phyloP scores from a whole-genome alignment of 2,113 vertebrate species.

The Stigmatopora nigra region DNA sequence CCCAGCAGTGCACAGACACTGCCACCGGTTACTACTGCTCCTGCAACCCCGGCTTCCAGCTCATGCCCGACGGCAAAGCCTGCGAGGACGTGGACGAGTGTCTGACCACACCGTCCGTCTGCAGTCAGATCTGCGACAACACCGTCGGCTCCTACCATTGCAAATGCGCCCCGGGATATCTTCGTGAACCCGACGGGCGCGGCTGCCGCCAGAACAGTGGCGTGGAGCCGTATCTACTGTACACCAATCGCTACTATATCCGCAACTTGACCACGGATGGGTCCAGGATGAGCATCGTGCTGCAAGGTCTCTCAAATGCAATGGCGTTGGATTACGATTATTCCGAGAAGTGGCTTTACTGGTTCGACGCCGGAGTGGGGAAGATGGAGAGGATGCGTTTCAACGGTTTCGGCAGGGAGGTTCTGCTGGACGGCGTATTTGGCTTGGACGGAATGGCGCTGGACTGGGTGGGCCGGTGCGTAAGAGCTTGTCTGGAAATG shows the following conservation, averaged over 20 bases:
- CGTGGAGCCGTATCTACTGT: slow-evolving; percentile 59
- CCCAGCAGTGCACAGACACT: slow-evolving; percentile 66
- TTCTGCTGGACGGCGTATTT: slow-evolving; percentile 20
- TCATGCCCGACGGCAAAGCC: slow-evolving; percentile 68
- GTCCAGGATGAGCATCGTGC: slow-evolving; percentile 50
- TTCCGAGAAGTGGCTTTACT: slow-evolving; percentile 60
- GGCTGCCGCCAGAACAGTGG: slow-evolving; percentile 68
- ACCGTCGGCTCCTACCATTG: slow-evolving; percentile 57
- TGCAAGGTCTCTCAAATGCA: slow-evolving; percentile 57
- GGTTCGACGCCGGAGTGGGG: slow-evolving; percentile 50
- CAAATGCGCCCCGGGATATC: slow-evolving; percentile 63
- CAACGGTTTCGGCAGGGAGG: slow-evolving; percentile 57
- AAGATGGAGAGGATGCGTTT: slow-evolving; percentile 64
- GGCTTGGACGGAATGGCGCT: slow-evolving; percentile 58
- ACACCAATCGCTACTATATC: slow-evolving; percentile 68
- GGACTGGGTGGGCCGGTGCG: slow-evolving; percentile 68
- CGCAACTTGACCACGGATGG: slow-evolving; percentile 62
- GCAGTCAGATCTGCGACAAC: slow-evolving; percentile 69
- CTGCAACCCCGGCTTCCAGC: slow-evolving; percentile 55
- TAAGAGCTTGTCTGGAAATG: neutral
- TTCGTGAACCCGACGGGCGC: slow-evolving; percentile 60
- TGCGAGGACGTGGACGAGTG: slow-evolving; percentile 66
- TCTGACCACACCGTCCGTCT: slow-evolving; percentile 47
- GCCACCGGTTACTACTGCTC: slow-evolving; percentile 64
- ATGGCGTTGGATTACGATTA: slow-evolving; percentile 62